phyloP scores from a whole-genome alignment of 1,140 invertebrate genomes.

The Metaphire vulgaris region DNA sequence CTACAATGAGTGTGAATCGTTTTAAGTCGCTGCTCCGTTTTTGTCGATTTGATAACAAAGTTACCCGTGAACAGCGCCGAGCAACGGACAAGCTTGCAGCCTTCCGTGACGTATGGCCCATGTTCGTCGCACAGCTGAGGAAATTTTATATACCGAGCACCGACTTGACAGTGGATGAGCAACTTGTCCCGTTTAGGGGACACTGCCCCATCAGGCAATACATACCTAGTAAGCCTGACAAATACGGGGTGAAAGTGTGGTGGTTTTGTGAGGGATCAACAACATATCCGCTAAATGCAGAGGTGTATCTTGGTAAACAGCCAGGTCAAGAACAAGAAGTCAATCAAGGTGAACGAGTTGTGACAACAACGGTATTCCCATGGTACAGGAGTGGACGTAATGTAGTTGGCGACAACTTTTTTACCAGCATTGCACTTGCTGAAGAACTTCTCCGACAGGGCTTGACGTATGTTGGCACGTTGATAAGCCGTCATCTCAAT shows the following conservation, averaged over 20 bases:
- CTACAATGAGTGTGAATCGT: no score
- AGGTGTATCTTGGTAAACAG: conserved; percentile 25
- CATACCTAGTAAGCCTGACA: conserved; percentile 53
- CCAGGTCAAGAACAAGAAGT: background rate
- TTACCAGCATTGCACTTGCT: background rate
- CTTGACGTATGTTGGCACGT: no score
- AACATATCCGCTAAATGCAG: conserved; percentile 25
- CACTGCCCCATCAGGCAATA: conserved; percentile 39
- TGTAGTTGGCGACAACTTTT: background rate
- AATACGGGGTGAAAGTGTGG: conserved; percentile 52
- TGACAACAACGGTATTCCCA: background rate
- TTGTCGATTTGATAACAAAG: conserved; percentile 36
- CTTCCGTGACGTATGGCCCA: conserved; percentile 35
- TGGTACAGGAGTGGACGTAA: background rate
- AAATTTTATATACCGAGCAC: no score
- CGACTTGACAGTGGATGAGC: conserved; percentile 39
- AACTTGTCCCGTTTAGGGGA: conserved; percentile 37
- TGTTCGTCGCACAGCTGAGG: conserved; percentile 18
- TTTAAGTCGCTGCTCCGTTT: conserved; percentile 29
- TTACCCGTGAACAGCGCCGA: conserved; percentile 27
- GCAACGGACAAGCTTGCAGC: conserved; percentile 34
- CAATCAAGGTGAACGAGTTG: background rate
- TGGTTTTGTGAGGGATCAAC: conserved; percentile 25
- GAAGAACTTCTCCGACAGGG: no score
- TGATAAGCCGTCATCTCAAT: no score